A percentile compares a stretch with the other conserved stretches of the same genome.
These are phyloP conservation scores for Dicranocentrus wangi DNA, from an alignment of 2,888 invertebrate genomes.

Conservation along the genomic window DNA sequence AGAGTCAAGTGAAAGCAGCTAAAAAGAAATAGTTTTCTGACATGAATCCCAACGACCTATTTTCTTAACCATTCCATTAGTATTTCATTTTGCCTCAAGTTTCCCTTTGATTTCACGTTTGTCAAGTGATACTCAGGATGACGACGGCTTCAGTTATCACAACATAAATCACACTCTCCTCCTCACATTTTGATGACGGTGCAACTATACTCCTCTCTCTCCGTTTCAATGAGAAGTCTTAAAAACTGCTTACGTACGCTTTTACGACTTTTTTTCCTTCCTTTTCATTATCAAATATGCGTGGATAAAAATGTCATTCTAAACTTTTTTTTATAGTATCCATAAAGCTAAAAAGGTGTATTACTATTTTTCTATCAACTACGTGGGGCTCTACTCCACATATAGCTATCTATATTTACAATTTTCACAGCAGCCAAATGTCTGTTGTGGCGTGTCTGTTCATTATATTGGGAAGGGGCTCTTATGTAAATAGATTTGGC, in stretches of 20 bases:
- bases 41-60: conserved; percentile 6
- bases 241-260: conserved; percentile 39
- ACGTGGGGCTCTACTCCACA: too few relatives aligned
- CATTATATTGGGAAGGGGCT: too few relatives aligned
- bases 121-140: too few relatives aligned
- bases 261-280: not conserved
- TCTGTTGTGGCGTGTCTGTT: too few relatives aligned
- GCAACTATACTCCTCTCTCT: not conserved
- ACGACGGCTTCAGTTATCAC: not conserved
- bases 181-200: conserved; percentile 3
- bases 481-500: conserved; percentile 52
- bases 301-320: conserved; percentile 23
- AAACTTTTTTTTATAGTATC: not conserved
- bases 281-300: conserved; percentile 22
- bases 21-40: conserved; percentile 1
- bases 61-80: too few relatives aligned
- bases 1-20: conserved; percentile 24
- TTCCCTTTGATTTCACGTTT: not conserved
- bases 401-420: too few relatives aligned
- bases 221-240: conserved; percentile 23
- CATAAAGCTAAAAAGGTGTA: too few relatives aligned
- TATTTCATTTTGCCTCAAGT: not conserved
- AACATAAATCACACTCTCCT: conserved; percentile 17
- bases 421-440: too few relatives aligned
- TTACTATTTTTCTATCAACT: too few relatives aligned